Evolutionary conservation across 1,140 invertebrate species (phyloP).

Genomic region (Coelopa frigida): DNA sequence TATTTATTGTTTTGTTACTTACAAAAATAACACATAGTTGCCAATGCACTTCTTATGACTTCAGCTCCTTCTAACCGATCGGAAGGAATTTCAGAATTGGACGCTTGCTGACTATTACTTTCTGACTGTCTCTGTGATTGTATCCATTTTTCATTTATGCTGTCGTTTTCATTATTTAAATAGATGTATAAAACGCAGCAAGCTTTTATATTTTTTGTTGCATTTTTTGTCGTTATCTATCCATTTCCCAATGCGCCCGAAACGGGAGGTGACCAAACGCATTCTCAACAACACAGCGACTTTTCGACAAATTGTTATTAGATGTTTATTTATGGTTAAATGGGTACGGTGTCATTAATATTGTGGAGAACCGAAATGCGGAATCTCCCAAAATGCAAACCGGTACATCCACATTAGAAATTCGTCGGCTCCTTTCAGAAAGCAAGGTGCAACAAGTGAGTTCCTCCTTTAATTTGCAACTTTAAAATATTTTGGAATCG

Average conservation of each 20-base stretch:
- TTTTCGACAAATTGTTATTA: conserved; percentile 9
- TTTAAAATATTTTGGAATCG: conserved; percentile 11
- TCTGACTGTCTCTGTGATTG: background rate
- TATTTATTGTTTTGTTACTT: too few relatives aligned
- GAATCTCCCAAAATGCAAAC: conserved; percentile 6
- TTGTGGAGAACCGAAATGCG: conserved; percentile 6
- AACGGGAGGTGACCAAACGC: conserved; percentile 9
- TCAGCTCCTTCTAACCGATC: background rate
- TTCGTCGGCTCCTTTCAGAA: background rate
- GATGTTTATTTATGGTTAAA: conserved; percentile 1
- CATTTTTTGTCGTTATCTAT: too few relatives aligned
- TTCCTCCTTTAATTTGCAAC: conserved; percentile 1
- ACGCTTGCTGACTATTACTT: background rate
- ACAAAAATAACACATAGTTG: conserved; percentile 5
- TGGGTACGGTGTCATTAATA: conserved; percentile 8
- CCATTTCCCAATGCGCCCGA: conserved; percentile 10
- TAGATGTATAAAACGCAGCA: conserved; percentile 10
- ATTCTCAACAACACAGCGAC: conserved; percentile 9
- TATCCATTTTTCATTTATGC: conserved; percentile 1
- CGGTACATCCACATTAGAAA: conserved; percentile 3
- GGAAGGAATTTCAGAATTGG: too few relatives aligned
- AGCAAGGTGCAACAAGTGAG: background rate
- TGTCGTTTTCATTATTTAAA: conserved; percentile 5
- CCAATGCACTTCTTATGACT: background rate
- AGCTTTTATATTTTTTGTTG: conserved; percentile 6